These are phyloP conservation scores for Psilopsiagon aymara DNA, from an alignment of 2,113 vertebrate species.

Conservation along the genomic window DNA sequence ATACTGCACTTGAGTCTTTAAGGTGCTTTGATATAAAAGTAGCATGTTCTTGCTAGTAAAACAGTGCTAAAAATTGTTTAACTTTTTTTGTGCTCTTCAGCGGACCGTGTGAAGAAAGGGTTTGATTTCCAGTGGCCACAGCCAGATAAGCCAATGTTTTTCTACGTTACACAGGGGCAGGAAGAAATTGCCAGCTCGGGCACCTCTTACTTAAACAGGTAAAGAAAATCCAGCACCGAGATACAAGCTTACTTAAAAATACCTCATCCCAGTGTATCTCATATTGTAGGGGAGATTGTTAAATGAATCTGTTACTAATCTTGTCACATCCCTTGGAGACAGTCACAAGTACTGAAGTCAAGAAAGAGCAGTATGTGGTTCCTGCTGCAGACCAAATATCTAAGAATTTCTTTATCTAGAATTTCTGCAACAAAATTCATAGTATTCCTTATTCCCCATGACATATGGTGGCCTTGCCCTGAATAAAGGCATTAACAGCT, in stretches of 20 bases:
- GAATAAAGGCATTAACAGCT: background rate
- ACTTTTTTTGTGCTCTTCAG: conserved; percentile 52
- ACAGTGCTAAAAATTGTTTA: background rate
- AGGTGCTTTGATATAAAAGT: background rate
- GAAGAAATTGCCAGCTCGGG: conserved; percentile 98
- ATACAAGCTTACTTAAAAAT: accelerated
- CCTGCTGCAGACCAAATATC: background rate
- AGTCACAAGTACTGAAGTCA: background rate
- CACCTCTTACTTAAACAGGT: conserved; percentile 98
- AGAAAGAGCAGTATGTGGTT: background rate
- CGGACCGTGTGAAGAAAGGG: conserved; percentile 96
- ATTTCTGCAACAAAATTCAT: background rate
- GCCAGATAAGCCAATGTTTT: conserved; percentile 98
- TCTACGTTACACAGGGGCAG: conserved; percentile 98
- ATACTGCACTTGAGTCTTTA: background rate
- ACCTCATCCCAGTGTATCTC: background rate
- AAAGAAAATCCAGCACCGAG: background rate
- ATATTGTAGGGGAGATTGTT: background rate
- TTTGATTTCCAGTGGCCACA: conserved; percentile 99
- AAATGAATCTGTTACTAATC: background rate
- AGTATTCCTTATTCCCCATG: too few species aligned
- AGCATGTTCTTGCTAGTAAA: accelerated
- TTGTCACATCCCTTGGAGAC: background rate
- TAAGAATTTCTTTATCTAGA: background rate
- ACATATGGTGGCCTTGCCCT: background rate